phyloP scores from a whole-genome alignment of 2,888 invertebrate genomes.

The Plebejus melissa region DNA sequence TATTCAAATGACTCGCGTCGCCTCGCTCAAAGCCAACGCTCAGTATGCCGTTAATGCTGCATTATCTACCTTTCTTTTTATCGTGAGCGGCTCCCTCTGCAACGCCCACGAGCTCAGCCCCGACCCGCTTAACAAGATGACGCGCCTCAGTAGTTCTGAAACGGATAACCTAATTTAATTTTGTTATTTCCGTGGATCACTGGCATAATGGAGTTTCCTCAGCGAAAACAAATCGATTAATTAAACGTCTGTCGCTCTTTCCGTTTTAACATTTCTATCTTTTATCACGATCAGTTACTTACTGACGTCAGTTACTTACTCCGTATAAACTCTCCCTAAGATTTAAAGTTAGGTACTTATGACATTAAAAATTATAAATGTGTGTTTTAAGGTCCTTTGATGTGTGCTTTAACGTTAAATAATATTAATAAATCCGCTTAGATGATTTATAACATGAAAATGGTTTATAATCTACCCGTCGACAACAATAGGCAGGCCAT shows the following conservation, averaged over 20 bases:
- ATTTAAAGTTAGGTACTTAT: too few relatives aligned
- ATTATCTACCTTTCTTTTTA: slow-evolving; percentile 81
- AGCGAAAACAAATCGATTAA: slow-evolving; percentile 47
- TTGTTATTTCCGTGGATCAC: slow-evolving; percentile 56
- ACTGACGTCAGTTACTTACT: too few relatives aligned
- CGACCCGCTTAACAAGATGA: slow-evolving; percentile 93
- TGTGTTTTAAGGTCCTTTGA: background rate
- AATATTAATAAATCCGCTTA: slow-evolving; percentile 58
- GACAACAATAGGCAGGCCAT: slow-evolving; percentile 54
- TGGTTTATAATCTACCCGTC: slow-evolving; percentile 59
- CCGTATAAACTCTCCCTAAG: too few relatives aligned
- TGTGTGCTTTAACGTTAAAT: slow-evolving; percentile 50
- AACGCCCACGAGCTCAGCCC: slow-evolving; percentile 95
- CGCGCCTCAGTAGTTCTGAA: slow-evolving; percentile 91
- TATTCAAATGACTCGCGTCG: slow-evolving; percentile 35
- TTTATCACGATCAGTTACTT: background rate
- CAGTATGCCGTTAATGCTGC: slow-evolving; percentile 40
- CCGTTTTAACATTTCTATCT: background rate
- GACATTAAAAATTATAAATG: too few relatives aligned
- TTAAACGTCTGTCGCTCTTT: slow-evolving; percentile 13
- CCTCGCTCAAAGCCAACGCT: slow-evolving; percentile 36
- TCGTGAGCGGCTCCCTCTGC: slow-evolving; percentile 89
- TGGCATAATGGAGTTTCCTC: slow-evolving; percentile 51
- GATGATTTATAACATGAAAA: slow-evolving; percentile 51
- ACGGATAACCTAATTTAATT: slow-evolving; percentile 71